Percentiles rank a stretch among this genome's conserved stretches.
Evolutionary conservation across 2,888 invertebrate genomes (phyloP).

Genomic region (Pheosia tremula): DNA sequence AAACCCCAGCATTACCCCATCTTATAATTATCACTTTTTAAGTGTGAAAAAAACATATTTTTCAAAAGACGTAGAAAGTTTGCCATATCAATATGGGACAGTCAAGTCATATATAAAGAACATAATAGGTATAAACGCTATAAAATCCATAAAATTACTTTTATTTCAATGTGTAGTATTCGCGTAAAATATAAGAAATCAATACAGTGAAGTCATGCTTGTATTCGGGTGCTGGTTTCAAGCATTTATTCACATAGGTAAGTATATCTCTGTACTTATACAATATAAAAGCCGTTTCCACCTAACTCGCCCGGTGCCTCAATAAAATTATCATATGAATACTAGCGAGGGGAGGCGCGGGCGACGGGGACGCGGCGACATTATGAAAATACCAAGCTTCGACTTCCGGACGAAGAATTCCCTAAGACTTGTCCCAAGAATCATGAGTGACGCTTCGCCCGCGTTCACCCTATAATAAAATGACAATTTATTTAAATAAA

Average conservation of each 20-base stretch:
- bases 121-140: too few species aligned
- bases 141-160: too few species aligned
- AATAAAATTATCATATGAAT: conserved; percentile 81
- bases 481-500: not conserved
- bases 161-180: too few species aligned
- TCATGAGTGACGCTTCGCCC: conserved; percentile 44
- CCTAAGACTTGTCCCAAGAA: conserved; percentile 57
- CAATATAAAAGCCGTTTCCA: conserved; percentile 40
- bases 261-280: not conserved
- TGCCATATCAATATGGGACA: too few species aligned
- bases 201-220: too few species aligned
- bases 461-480: not conserved
- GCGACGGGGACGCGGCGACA: conserved; percentile 46
- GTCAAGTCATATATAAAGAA: too few species aligned
- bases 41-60: too few species aligned
- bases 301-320: conserved; percentile 42
- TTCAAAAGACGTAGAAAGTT: too few species aligned
- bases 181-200: too few species aligned
- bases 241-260: not conserved
- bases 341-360: conserved; percentile 44
- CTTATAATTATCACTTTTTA: too few species aligned
- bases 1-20: too few species aligned
- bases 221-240: too few species aligned
- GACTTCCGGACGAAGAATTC: conserved; percentile 77
- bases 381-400: conserved; percentile 80